Evolutionary conservation across 2,113 vertebrate species (phyloP).

Genomic region (Aphelocoma coerulescens): DNA sequence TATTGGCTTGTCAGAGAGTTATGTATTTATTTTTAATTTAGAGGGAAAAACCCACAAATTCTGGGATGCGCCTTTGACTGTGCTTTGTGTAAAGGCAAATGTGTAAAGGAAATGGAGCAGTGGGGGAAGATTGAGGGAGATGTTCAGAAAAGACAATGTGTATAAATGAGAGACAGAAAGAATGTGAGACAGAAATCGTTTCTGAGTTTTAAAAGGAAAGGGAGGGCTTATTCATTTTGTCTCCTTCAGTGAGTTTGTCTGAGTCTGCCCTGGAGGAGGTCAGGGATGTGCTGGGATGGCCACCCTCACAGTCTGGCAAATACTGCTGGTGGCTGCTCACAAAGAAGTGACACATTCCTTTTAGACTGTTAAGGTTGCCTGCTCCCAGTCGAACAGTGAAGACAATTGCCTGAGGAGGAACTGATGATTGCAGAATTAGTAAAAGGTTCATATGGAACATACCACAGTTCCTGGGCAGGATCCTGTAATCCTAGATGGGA

Average conservation of each 20-base stretch:
- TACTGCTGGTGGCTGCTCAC: background rate
- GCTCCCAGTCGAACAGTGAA: background rate
- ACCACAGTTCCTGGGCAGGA: background rate
- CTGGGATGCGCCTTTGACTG: background rate
- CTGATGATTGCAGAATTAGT: background rate
- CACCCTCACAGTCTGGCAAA: background rate
- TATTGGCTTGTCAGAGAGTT: background rate
- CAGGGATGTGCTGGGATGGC: background rate
- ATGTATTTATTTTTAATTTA: background rate
- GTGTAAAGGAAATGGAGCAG: background rate
- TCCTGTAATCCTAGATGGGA: slow-evolving; percentile 3
- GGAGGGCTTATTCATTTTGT: background rate
- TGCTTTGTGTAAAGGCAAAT: background rate
- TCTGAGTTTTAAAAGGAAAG: background rate
- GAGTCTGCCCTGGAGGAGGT: background rate
- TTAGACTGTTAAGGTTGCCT: background rate
- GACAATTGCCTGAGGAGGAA: background rate
- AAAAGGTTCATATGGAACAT: background rate
- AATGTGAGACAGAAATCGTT: background rate
- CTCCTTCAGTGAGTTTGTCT: background rate
- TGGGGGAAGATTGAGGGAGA: background rate
- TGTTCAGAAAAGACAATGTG: background rate
- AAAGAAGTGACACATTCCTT: slow-evolving; percentile 37
- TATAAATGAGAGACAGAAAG: background rate
- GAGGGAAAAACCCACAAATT: background rate